Conservation (phyloP, 2,113 vertebrate genomes). For the Chaetodon trifascialis region DNA sequence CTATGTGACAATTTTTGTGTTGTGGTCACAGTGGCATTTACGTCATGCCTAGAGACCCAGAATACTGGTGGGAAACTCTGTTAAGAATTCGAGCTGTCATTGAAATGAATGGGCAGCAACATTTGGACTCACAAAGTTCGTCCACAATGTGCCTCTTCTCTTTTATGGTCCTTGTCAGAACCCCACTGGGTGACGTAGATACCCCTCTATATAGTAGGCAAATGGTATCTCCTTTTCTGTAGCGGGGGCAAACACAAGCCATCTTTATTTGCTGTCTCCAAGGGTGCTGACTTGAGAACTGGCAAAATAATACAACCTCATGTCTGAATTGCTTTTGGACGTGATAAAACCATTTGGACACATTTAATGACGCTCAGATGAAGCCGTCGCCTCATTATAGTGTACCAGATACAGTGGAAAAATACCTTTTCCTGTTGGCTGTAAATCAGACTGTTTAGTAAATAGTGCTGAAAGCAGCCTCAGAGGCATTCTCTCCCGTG, state of each 20-base stretch:
- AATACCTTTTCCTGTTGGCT: conserved; percentile 39
- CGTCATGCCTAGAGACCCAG: background rate
- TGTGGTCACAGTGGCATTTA: background rate
- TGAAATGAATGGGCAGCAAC: background rate
- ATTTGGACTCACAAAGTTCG: background rate
- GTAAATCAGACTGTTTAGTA: conserved; percentile 59
- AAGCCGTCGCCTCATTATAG: background rate
- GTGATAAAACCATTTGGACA: background rate
- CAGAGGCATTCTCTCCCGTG: conserved; percentile 19
- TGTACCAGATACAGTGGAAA: conserved; percentile 46
- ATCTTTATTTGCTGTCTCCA: conserved; percentile 17
- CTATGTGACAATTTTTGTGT: background rate
- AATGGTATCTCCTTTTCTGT: background rate
- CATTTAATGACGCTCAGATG: background rate
- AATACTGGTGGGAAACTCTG: background rate
- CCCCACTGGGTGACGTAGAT: background rate
- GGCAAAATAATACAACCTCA: background rate
- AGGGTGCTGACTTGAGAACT: conserved; percentile 16
- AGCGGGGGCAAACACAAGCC: background rate
- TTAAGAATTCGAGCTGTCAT: background rate
- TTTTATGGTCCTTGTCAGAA: background rate
- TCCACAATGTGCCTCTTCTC: background rate
- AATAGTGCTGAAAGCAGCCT: conserved; percentile 44
- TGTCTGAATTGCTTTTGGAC: background rate
- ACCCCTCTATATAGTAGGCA: background rate